Conservation (phyloP, 2,797 vertebrate species). For the Huso huso region DNA sequence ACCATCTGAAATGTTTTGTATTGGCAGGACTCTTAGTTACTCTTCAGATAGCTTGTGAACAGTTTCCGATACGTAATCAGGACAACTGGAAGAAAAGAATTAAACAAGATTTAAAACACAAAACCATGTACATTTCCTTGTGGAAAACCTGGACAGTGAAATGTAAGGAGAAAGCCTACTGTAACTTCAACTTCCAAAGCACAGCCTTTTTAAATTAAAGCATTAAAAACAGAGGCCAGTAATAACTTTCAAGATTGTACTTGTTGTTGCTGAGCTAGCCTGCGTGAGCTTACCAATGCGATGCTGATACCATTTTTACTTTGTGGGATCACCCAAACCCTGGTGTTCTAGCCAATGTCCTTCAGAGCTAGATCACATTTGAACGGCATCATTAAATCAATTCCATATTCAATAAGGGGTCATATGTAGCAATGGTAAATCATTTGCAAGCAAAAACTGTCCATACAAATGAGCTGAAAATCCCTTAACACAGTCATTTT, state of each 20-base stretch:
- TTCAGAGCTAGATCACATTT: neutral
- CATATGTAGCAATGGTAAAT: neutral
- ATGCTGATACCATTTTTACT: too few relatives aligned
- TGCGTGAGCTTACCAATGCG: too few relatives aligned
- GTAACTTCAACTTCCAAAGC: too few relatives aligned
- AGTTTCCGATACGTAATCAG: neutral
- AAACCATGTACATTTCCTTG: slow-evolving; percentile 1
- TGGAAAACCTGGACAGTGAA: neutral
- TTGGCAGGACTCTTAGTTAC: too few relatives aligned
- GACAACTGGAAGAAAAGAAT: slow-evolving; percentile 3
- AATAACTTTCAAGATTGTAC: too few relatives aligned
- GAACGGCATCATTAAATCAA: neutral
- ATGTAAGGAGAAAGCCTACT: too few relatives aligned
- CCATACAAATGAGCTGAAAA: neutral
- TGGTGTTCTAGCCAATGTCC: neutral
- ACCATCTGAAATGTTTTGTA: slow-evolving; percentile 1
- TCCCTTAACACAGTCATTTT: neutral
- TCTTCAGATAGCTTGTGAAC: neutral
- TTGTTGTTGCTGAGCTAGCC: too few relatives aligned
- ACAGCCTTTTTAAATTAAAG: too few relatives aligned
- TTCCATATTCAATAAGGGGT: neutral
- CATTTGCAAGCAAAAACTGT: neutral
- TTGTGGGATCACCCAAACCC: neutral
- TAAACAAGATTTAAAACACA: slow-evolving; percentile 6
- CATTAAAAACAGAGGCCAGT: too few relatives aligned